Evolutionary conservation across 2,797 vertebrate species (phyloP).

Genomic region (Sebastes miniatus): DNA sequence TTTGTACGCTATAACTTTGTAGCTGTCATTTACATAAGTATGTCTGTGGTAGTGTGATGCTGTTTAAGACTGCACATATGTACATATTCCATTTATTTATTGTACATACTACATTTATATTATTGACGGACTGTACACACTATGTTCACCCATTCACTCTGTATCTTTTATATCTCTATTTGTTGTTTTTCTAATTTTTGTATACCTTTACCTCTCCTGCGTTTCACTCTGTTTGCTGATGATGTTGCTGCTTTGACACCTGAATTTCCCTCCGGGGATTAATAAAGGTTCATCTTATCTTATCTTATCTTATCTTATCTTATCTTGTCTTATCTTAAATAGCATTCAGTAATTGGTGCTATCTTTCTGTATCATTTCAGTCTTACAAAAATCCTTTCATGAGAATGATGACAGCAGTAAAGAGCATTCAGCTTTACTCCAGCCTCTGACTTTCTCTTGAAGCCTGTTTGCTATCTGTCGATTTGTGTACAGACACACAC

Average conservation of each 20-base stretch:
- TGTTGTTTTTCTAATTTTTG: too few species aligned
- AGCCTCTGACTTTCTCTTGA: neutral
- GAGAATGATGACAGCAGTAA: neutral
- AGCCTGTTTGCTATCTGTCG: neutral
- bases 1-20: neutral
- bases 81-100: too few species aligned
- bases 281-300: too few species aligned
- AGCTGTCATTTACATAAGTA: neutral
- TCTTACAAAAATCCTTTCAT: neutral
- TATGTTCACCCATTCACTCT: too few species aligned
- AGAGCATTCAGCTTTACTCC: neutral
- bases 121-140: too few species aligned
- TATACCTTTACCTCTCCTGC: too few species aligned
- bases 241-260: too few species aligned
- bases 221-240: too few species aligned
- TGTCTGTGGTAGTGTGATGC: neutral
- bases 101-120: too few species aligned
- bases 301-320: neutral
- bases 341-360: neutral
- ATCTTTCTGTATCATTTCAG: neutral
- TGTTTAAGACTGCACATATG: too few species aligned
- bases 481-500: neutral
- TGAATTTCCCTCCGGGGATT: too few species aligned
- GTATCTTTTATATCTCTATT: too few species aligned
- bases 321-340: neutral